These are phyloP conservation scores for Gadopsis marmoratus DNA, from an alignment of 2,797 vertebrate species.

Conservation along the genomic window DNA sequence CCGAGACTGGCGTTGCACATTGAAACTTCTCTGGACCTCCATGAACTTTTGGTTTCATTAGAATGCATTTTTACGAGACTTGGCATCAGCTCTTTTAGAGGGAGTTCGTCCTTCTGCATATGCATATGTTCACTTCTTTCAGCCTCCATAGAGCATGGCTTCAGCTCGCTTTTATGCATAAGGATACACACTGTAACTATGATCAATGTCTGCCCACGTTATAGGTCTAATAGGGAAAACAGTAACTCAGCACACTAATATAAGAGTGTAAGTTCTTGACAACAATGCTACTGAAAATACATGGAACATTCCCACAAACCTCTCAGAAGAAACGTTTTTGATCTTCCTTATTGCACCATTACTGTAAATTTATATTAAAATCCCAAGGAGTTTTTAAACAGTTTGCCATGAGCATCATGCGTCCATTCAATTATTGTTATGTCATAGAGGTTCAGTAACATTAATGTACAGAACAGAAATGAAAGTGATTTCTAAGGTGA, in stretches of 20 bases:
- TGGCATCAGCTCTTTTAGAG: slow-evolving; percentile 9
- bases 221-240: neutral
- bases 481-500: neutral
- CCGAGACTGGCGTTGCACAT: neutral
- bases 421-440: neutral
- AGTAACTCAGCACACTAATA: neutral
- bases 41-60: slow-evolving; percentile 19
- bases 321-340: neutral
- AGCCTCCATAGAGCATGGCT: neutral
- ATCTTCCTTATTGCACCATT: neutral
- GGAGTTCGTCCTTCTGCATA: slow-evolving; percentile 1
- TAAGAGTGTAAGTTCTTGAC: no score
- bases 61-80: slow-evolving; percentile 4
- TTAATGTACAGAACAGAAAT: neutral
- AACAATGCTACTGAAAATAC: neutral
- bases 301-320: neutral
- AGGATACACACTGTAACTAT: neutral
- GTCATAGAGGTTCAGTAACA: neutral
- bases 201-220: neutral
- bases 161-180: neutral
- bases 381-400: neutral
- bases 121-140: neutral
- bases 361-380: neutral
- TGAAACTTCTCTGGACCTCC: slow-evolving; percentile 4
- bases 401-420: neutral